Evolutionary conservation across 2,113 vertebrate genomes (phyloP).

Genomic region (Aldabrachelys gigantea): DNA sequence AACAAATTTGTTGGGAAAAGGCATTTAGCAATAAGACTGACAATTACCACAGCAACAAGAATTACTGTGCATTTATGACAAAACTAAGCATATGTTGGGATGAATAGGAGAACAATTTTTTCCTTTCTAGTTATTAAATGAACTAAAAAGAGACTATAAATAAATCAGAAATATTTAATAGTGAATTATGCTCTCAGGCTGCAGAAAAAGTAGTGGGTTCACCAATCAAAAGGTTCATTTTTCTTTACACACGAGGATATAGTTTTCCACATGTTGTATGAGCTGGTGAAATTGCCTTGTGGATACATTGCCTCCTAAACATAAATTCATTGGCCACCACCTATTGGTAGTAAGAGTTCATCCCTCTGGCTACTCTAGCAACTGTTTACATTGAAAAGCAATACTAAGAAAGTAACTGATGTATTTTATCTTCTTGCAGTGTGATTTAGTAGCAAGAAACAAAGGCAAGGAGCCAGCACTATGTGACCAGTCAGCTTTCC

Average conservation of each 20-base stretch:
- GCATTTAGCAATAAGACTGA: not conserved
- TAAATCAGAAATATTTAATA: not conserved
- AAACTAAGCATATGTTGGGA: not conserved
- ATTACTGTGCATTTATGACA: not conserved
- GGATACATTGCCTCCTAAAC: not conserved
- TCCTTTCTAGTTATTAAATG: not conserved
- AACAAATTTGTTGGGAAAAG: not conserved
- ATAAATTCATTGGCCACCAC: not conserved
- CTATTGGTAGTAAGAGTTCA: not conserved
- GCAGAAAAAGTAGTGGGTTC: not conserved
- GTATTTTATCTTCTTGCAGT: not conserved
- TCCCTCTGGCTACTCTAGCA: not conserved
- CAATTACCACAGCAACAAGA: not conserved
- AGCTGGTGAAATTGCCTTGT: not conserved
- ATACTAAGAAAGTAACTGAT: not conserved
- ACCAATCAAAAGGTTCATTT: not conserved
- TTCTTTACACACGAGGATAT: not conserved
- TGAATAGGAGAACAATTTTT: not conserved
- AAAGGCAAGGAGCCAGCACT: not conserved
- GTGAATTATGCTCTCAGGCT: not conserved
- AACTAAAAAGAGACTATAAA: not conserved
- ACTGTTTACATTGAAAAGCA: not conserved
- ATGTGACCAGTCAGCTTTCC: not conserved
- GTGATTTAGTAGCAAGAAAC: not conserved
- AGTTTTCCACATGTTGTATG: not conserved